phyloP scores from a whole-genome alignment of 2,113 vertebrate genomes.

The Triplophysa tibetana region DNA sequence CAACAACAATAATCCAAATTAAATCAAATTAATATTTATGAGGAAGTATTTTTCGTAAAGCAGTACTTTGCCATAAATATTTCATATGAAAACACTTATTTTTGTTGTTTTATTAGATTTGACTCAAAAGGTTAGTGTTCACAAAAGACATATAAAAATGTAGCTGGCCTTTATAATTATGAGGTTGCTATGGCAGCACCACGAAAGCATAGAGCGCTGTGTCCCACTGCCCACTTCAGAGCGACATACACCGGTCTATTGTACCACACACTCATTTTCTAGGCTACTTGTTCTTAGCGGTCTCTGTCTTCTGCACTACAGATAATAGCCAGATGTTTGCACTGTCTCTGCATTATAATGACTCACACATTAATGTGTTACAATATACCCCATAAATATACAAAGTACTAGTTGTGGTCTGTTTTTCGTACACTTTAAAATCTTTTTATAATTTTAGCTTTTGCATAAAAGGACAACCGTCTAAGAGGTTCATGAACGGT shows the following conservation, averaged over 20 bases:
- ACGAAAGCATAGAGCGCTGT: constrained; percentile 31
- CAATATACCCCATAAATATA: not conserved
- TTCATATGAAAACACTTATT: constrained; percentile 10
- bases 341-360: constrained; percentile 12
- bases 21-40: constrained; percentile 19
- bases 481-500: too few species aligned
- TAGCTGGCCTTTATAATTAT: constrained; percentile 22
- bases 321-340: not conserved
- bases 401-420: not conserved
- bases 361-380: not conserved
- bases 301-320: constrained; percentile 2
- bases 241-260: constrained; percentile 32
- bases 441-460: not conserved
- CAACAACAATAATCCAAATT: not conserved
- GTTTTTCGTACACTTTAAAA: not conserved
- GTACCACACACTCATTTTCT: constrained; percentile 10
- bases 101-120: constrained; percentile 17
- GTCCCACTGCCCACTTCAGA: constrained; percentile 36
- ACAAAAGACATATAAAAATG: constrained; percentile 25
- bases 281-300: not conserved
- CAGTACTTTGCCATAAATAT: not conserved
- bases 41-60: not conserved
- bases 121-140: not conserved
- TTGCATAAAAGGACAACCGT: too few species aligned
- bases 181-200: constrained; percentile 54